Evolutionary conservation across 2,888 invertebrate genomes (phyloP).

Genomic region (Rhamnusium bicolor): DNA sequence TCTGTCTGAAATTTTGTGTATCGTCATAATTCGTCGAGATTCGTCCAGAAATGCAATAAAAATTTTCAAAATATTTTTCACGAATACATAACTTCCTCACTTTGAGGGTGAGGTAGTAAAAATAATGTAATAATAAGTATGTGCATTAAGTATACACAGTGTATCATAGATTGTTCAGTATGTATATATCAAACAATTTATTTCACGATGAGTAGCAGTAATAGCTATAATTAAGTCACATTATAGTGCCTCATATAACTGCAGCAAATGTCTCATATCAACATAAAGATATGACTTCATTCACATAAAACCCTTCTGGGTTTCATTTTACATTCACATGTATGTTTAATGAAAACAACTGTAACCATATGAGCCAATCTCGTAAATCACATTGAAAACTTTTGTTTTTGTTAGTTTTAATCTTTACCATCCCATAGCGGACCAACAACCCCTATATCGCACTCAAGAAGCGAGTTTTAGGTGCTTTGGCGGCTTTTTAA

Average conservation of each 20-base stretch:
- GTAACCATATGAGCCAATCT: constrained; percentile 11
- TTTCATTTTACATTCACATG: constrained; percentile 9
- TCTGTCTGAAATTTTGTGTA: too few relatives aligned
- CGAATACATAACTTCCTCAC: too few relatives aligned
- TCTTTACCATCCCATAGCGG: neutral
- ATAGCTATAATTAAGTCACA: constrained; percentile 19
- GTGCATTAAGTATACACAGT: too few relatives aligned
- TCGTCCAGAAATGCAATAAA: too few relatives aligned
- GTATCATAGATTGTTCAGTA: too few relatives aligned
- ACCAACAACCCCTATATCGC: neutral
- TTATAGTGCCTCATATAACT: neutral
- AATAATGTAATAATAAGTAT: too few relatives aligned
- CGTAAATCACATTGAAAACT: constrained; percentile 6
- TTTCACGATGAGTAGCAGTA: too few relatives aligned
- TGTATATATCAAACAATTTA: too few relatives aligned
- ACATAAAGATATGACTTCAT: constrained; percentile 6
- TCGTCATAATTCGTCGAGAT: too few relatives aligned
- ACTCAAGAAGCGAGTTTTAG: neutral
- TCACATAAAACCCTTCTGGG: neutral
- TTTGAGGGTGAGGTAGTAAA: too few relatives aligned
- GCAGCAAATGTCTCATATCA: constrained; percentile 7
- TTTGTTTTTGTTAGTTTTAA: constrained; percentile 21
- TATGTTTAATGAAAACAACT: constrained; percentile 14
- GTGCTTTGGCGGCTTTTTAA: constrained; percentile 13
- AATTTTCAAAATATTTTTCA: too few relatives aligned